A percentile compares a stretch with the other conserved stretches of the same genome.
Conservation (phyloP, 2,797 vertebrate genomes). For the Choloepus didactylus region DNA sequence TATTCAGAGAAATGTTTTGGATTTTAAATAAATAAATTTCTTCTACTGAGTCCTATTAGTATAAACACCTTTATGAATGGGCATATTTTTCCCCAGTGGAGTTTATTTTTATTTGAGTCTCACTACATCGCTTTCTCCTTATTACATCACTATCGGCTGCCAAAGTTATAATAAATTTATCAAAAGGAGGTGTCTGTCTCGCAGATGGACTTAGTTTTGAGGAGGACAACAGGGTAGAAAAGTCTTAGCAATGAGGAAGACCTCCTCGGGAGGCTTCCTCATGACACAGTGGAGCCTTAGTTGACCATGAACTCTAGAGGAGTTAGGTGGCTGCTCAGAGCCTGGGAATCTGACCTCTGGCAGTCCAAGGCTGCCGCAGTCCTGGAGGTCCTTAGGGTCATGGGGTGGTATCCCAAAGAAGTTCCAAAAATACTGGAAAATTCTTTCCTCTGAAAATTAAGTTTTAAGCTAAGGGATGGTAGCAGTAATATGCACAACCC, state of each 20-base stretch:
- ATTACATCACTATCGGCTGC: slow-evolving; percentile 51
- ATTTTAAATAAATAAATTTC: slow-evolving; percentile 77
- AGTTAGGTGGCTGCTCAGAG: not conserved
- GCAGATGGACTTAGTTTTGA: slow-evolving; percentile 25
- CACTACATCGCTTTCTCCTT: slow-evolving; percentile 64
- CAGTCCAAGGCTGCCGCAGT: not conserved
- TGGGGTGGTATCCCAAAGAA: not conserved
- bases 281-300: not conserved
- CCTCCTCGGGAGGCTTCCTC: not conserved
- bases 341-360: not conserved
- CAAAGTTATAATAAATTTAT: slow-evolving; percentile 63
- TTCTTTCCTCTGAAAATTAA: slow-evolving; percentile 7
- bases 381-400: not conserved
- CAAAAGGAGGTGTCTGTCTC: not conserved
- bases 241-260: not conserved
- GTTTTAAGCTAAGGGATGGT: not conserved
- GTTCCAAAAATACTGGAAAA: not conserved
- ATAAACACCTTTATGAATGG: slow-evolving; percentile 81
- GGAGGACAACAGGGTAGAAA: not conserved
- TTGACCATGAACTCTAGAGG: not conserved
- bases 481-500: not conserved
- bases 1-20: slow-evolving; percentile 70
- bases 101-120: slow-evolving; percentile 76
- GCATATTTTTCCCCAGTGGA: slow-evolving; percentile 47
- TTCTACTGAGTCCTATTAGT: slow-evolving; percentile 43